These are phyloP conservation scores for Pygmarrhopalites habei DNA, from an alignment of 1,140 invertebrate species.

Conservation along the genomic window DNA sequence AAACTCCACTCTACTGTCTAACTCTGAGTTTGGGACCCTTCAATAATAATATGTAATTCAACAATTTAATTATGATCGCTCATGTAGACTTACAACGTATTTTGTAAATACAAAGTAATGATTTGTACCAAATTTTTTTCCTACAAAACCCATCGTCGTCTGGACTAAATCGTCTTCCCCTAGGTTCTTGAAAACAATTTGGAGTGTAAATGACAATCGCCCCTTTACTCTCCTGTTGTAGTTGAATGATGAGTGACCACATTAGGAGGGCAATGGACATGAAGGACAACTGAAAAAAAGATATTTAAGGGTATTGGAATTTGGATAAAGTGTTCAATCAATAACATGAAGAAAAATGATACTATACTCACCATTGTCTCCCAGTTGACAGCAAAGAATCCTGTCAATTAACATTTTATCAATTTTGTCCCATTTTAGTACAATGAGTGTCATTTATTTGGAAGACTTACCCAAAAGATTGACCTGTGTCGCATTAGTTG, in stretches of 20 bases:
- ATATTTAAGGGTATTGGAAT: no score
- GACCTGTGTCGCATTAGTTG: background rate
- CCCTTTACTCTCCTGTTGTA: background rate
- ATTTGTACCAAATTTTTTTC: constrained; percentile 8
- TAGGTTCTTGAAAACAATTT: background rate
- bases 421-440: no score
- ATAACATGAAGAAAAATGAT: no score
- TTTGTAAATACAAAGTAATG: background rate
- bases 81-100: background rate
- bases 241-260: constrained; percentile 11
- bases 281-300: no score
- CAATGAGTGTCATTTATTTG: no score
- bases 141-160: background rate
- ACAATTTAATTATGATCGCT: background rate
- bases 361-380: background rate
- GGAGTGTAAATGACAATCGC: constrained; percentile 2
- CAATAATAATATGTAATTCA: background rate
- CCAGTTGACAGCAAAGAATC: background rate
- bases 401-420: no score
- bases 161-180: background rate
- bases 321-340: no score
- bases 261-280: constrained; percentile 1
- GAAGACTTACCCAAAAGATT: no score
- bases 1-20: background rate
- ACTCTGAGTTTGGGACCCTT: background rate